Evolutionary conservation across 2,113 vertebrate genomes (phyloP), one percentile per base, ranked within the genome.

Genomic region (Brachypodius melanocephalos): DNA sequence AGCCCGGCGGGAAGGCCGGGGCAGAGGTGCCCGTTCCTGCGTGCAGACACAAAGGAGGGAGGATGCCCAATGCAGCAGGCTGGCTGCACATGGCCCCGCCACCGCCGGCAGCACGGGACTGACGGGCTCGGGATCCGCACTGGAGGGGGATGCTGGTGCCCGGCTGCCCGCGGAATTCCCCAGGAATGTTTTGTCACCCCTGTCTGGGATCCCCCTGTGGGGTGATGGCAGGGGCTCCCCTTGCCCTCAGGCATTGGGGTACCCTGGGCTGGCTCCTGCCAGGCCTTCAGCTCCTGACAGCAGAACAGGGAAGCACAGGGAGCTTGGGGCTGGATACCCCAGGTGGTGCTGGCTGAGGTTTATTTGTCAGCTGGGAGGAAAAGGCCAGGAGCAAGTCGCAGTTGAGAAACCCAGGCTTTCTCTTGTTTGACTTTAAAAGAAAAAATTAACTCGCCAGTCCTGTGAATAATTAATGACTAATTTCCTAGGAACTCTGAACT

Each of bases 381-480:
- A 86, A 89, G n/a, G 68, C 78, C 14, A 14, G 52, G 62, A 83
- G 26, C 2, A 12, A 72, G n/a, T 10, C 81, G 43, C 59, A 72
- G 62, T 4, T 25, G 36, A 83, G 40, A 55, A 32, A 67, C 11
- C 2, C 34, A 62, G 71, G 36, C 32, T 84, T 91, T 85, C 71
- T 57, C 45, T 78, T 85, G 43, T 26, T 85, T 93, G 90, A 84
- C 26, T 94, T 95, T n/a, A 75, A 85, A 83, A 67, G 49, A 80
- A 73, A 95, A 93, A 92, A 89, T 17, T 58, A 57, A 51, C 55
- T 93, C 84, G 71, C 77, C 49, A 63, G 13, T 26, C 11, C 43
- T 61, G 26, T 90, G 78, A 96, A 96, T 95, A 92, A 95, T 94
- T 85, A 95, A 92, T 91, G 46, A 83, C 68, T 90, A 78, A 93